These are phyloP conservation scores for Caenorhabditis latens DNA, from an alignment of 1,140 invertebrate genomes.

Conservation along the genomic window DNA sequence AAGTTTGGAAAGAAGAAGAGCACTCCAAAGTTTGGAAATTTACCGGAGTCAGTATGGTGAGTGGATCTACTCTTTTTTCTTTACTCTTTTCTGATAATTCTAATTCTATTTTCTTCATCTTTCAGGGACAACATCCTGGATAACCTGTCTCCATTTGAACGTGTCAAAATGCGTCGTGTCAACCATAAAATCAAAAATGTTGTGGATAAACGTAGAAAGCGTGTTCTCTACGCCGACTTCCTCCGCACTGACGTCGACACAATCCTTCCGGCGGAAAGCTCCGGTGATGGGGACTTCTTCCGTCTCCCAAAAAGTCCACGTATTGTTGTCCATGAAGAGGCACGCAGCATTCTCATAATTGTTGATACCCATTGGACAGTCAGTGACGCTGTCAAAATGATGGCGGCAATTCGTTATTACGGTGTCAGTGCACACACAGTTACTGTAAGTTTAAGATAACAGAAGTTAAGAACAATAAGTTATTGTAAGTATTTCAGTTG, in stretches of 20 bases:
- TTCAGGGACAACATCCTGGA: slow-evolving; percentile 58
- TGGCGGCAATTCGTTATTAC: slow-evolving; percentile 48
- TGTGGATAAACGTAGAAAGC: slow-evolving; percentile 37
- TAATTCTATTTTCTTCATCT: not conserved
- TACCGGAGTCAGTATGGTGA: slow-evolving; percentile 42
- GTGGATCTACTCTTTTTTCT: not conserved
- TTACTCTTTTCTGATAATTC: not conserved
- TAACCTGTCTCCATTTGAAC: slow-evolving; percentile 54
- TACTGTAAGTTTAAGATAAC: slow-evolving; percentile 15
- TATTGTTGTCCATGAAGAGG: slow-evolving; percentile 55
- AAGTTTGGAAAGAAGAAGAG: slow-evolving; percentile 44
- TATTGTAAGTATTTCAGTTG: slow-evolving; percentile 46
- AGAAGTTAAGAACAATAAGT: not conserved
- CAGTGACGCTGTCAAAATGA: slow-evolving; percentile 42
- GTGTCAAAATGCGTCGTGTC: slow-evolving; percentile 52
- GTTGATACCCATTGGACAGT: slow-evolving; percentile 55
- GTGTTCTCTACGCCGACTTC: slow-evolving; percentile 42
- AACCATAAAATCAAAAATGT: slow-evolving; percentile 51
- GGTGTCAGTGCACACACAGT: slow-evolving; percentile 49
- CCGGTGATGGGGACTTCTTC: slow-evolving; percentile 51
- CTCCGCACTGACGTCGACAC: slow-evolving; percentile 54
- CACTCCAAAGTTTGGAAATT: slow-evolving; percentile 25
- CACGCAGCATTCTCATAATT: slow-evolving; percentile 43
- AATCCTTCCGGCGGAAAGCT: slow-evolving; percentile 35
- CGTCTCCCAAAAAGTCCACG: slow-evolving; percentile 28